Evolutionary conservation across 2,888 invertebrate genomes (phyloP).

Genomic region (Ormia ochracea): DNA sequence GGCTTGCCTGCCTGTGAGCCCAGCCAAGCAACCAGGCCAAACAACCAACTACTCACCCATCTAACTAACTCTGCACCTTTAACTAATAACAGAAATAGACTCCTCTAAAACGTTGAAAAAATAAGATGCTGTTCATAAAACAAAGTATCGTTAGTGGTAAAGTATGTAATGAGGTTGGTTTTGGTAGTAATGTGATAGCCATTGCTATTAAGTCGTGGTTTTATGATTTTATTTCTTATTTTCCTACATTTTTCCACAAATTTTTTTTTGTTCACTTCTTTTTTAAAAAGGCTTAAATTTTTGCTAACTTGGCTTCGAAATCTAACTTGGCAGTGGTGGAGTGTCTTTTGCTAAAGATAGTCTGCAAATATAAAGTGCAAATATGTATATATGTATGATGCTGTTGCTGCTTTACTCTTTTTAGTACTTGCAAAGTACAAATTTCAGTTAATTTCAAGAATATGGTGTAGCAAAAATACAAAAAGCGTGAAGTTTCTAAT

Average conservation of each 20-base stretch:
- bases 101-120: neutral
- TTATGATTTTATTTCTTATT: conserved; percentile 59
- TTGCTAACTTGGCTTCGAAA: neutral
- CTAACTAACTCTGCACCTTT: conserved; percentile 30
- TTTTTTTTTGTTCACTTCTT: neutral
- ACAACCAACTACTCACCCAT: conserved; percentile 19
- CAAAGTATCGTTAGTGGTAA: conserved; percentile 32
- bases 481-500: conserved; percentile 51
- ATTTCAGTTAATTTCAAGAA: no score
- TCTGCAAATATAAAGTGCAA: conserved; percentile 28
- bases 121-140: conserved; percentile 39
- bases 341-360: neutral
- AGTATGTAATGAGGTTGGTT: conserved; percentile 49
- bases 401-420: neutral
- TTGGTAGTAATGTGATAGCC: conserved; percentile 51
- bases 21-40: conserved; percentile 7
- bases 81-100: conserved; percentile 17
- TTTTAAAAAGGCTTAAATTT: neutral
- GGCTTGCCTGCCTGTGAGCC: neutral
- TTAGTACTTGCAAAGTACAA: no score
- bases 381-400: no score
- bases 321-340: neutral
- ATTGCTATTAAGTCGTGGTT: conserved; percentile 54
- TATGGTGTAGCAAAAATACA: conserved; percentile 32
- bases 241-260: conserved; percentile 16